Base-by-base conservation (phyloP, 2,888 invertebrate genomes). In the Amiota communis region DNA sequence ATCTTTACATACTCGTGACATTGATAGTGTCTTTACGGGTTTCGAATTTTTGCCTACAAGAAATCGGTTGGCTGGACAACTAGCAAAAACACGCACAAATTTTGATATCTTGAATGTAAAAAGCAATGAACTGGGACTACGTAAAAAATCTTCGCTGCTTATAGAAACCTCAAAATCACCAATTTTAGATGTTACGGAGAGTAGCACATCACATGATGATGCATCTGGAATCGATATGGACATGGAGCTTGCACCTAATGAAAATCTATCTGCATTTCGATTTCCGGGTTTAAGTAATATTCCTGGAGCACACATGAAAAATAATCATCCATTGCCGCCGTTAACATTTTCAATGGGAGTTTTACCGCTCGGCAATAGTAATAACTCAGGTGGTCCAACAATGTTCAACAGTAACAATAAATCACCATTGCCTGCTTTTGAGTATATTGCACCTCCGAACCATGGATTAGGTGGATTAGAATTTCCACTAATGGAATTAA, bases 401-500 rank as follows among this genome's bases (percentile, higher is more conserved):
- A 73, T 48, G 51, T 68, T 47, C 57, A 36, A 36, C 6, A 61
- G 53, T 36, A 72, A 36, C 73, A 36, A 36, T 36, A 72, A 49
- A 64, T 51, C 74, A 71, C 64, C 79, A 53, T 76, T 87, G 23
- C 88, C 87, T n/a, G 85, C 87, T 57, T 87, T 87, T 64, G 87
- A 87, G 61, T 88, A 87, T 65, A 83, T 87, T 56, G 81, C 86
- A 12, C 85, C 86, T 9, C 78, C 80, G 1, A 84, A 79, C 72
- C 85, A 86, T 72, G 76, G 74, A 2, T 75, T 78, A 64, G 71
- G 72, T 0, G 23, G n/a, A 15, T 49, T 83, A 20, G 88, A 88
- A 8, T 87, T 87, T 76, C 88, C 89, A 2, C 76, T 89, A 1
- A 83, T 87, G 76, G 89, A 89, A 56, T 69, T 89, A 0, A 89